Evolutionary conservation across 2,888 invertebrate species (phyloP), one percentile per base, ranked within the genome.

Genomic region (Hirtodrosophila histrioides): DNA sequence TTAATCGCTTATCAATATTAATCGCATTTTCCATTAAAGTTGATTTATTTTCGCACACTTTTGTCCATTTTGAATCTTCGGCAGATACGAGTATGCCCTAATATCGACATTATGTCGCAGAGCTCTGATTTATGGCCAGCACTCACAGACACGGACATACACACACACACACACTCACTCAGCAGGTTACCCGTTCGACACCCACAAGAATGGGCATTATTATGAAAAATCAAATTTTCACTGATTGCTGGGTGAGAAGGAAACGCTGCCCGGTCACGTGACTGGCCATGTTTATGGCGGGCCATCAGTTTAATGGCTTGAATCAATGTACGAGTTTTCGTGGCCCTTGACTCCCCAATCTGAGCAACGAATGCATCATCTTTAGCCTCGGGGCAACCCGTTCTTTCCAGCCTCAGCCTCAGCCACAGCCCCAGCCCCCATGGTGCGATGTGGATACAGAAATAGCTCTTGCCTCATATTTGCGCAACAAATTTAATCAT

Each of bases 151-250:
- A 49, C 29, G 37, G 3, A 31, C 31, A 53, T 31, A 8, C 36
- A 11, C 50, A 55, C 44, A 44, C 24, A 35, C 35, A 45, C 29
- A 12, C 41, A 29, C 17, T n/a, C 39, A 58, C 35, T 12, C 33
- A 12, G 35, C 58, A 67, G 74, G 45, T 55, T 43, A 37, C 12
- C 4, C 29, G 10, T 12, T 35, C 10, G 12, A n/a, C 31, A 10
- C 24, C 36, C 23, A 65, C 43, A 11, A 53, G 49, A 69, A 48
- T 74, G 69, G 48, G 50, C 69, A 60, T 64, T 75, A 55, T 75
- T 64, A 78, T 75, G 69, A 78, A 80, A 86, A 80, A 81, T 85
- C 60, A 85, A 87, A 78, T 81, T 69, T 87, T 54, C 88, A 78
- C 56, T 57, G 78, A 84, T 86, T 86, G 85, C 78, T 44, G 17